Conservation (phyloP, 2,113 vertebrate genomes). For the Gymnorhina tibicen region DNA sequence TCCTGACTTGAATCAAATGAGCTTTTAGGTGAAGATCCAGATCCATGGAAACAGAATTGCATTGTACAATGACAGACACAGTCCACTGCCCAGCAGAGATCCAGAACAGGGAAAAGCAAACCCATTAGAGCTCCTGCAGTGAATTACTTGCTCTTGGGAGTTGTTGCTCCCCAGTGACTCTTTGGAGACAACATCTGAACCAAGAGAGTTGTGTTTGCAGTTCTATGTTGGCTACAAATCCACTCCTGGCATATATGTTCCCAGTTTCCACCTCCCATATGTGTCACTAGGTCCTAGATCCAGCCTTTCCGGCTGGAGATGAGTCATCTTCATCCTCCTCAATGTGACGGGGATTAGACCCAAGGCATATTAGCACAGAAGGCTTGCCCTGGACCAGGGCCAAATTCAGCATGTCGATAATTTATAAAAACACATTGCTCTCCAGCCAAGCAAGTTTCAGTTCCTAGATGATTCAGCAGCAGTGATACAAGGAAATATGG, state of each 20-base stretch:
- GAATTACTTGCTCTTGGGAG: background rate
- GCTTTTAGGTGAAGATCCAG: background rate
- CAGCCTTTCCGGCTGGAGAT: background rate
- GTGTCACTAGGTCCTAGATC: background rate
- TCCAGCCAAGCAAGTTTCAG: slow-evolving; percentile 26
- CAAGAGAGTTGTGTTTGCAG: background rate
- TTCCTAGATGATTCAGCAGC: slow-evolving; percentile 56
- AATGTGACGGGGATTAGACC: background rate
- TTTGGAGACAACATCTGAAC: background rate
- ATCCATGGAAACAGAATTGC: background rate
- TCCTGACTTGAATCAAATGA: background rate
- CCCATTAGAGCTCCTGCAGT: background rate
- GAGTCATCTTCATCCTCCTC: background rate
- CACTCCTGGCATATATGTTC: background rate
- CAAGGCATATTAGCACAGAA: background rate
- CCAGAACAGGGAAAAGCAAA: background rate
- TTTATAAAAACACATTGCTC: background rate
- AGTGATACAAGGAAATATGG: slow-evolving; percentile 6
- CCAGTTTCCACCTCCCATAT: background rate
- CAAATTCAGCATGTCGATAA: slow-evolving; percentile 12
- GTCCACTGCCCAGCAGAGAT: background rate
- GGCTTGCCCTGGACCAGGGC: slow-evolving; percentile 11
- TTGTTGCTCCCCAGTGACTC: background rate
- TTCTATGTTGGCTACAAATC: background rate
- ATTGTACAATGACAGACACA: background rate